Conservation (phyloP, 2,113 vertebrate species). For the Ondatra zibethicus region DNA sequence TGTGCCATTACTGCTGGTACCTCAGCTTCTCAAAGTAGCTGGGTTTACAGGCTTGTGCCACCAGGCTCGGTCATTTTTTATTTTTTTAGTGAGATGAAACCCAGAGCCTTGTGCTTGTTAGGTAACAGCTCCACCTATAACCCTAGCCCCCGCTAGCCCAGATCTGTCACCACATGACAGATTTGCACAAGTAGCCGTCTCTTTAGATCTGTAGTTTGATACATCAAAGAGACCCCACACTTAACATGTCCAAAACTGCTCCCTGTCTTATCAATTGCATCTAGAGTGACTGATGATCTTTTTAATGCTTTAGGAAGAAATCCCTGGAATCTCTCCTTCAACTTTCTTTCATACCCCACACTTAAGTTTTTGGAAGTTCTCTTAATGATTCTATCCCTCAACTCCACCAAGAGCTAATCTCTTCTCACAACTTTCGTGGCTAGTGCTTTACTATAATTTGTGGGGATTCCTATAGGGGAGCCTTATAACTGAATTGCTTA, state of each 20-base stretch:
- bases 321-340: not conserved
- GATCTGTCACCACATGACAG: not conserved
- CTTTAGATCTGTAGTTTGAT: not conserved
- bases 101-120: not conserved
- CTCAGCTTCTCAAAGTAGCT: not conserved
- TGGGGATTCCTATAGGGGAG: not conserved
- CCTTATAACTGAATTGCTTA: not conserved
- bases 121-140: not conserved
- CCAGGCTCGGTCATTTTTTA: not conserved
- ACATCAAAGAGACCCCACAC: not conserved
- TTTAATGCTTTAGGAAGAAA: not conserved
- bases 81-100: not conserved
- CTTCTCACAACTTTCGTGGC: not conserved
- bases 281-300: not conserved
- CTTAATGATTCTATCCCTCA: not conserved
- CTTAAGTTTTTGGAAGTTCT: not conserved
- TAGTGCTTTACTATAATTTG: not conserved
- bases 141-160: not conserved
- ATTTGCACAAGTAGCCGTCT: not conserved
- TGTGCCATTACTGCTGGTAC: not conserved
- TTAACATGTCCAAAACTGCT: not conserved
- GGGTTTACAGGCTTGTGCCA: not conserved
- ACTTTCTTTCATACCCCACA: not conserved
- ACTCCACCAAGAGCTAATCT: not conserved
- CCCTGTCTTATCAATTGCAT: not conserved